phyloP scores from a whole-genome alignment of 2,888 invertebrate species.

The Epirrita christyi region DNA sequence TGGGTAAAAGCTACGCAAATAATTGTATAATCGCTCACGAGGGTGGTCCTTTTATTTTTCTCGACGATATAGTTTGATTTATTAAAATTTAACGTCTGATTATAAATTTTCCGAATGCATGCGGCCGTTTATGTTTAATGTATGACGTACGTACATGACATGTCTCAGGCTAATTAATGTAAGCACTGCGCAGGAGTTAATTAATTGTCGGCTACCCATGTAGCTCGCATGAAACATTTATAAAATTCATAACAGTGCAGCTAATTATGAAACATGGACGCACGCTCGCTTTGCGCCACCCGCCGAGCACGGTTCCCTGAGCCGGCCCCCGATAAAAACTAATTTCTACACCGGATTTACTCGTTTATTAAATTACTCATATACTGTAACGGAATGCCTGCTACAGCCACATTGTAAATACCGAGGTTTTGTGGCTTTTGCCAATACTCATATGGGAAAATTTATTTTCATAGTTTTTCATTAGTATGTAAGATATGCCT shows the following conservation, averaged over 20 bases:
- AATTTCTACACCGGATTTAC: conserved; percentile 57
- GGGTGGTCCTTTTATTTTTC: conserved; percentile 60
- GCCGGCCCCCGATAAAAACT: conserved; percentile 61
- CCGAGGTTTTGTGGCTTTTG: conserved; percentile 36
- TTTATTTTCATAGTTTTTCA: conserved; percentile 31
- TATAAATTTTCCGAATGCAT: conserved; percentile 62
- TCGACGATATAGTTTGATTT: conserved; percentile 51
- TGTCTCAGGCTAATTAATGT: conserved; percentile 76
- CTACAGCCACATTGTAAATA: conserved; percentile 40
- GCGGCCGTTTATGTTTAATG: conserved; percentile 65
- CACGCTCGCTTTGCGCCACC: conserved; percentile 70
- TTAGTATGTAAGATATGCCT: conserved; percentile 8
- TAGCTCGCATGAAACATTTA: conserved; percentile 79
- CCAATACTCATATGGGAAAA: conserved; percentile 32
- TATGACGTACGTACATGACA: conserved; percentile 71
- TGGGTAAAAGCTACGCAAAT: conserved; percentile 52
- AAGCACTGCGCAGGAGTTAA: conserved; percentile 77
- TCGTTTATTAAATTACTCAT: conserved; percentile 59
- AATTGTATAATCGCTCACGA: conserved; percentile 47
- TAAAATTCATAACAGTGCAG: conserved; percentile 78
- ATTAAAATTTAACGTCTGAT: conserved; percentile 57
- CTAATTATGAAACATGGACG: conserved; percentile 77
- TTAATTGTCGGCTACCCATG: conserved; percentile 77
- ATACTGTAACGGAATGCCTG: conserved; percentile 47
- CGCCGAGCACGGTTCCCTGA: conserved; percentile 62